phyloP scores from a whole-genome alignment of 2,888 invertebrate genomes.

The Acanthosoma haemorrhoidale region DNA sequence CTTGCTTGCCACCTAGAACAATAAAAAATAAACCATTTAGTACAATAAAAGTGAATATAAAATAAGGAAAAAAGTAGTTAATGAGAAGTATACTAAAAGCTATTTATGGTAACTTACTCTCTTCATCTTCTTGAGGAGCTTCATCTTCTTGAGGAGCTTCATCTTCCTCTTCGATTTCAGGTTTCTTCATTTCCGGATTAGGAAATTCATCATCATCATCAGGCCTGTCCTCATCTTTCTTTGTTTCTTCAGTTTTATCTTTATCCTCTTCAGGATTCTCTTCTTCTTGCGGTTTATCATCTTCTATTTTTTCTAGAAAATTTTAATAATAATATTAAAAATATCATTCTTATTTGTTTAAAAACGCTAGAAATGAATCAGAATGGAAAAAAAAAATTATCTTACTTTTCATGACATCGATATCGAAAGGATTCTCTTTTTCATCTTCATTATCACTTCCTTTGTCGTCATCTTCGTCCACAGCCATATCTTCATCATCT shows the following conservation, averaged over 20 bases:
- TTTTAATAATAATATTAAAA: background rate
- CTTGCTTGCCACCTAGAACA: constrained; percentile 9
- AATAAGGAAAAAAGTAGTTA: background rate
- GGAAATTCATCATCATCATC: constrained; percentile 38
- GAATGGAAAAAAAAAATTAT: background rate
- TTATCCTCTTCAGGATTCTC: constrained; percentile 48
- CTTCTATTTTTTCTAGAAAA: constrained; percentile 37
- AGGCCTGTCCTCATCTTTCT: constrained; percentile 43
- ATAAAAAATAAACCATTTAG: no score
- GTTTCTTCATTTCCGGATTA: constrained; percentile 42
- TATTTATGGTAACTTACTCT: background rate
- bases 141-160: constrained; percentile 40
- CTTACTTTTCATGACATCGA: constrained; percentile 68
- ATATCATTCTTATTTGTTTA: background rate
- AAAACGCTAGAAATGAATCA: background rate
- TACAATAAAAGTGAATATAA: no score
- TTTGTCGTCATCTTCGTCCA: constrained; percentile 57
- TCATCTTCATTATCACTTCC: constrained; percentile 57
- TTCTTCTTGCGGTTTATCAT: constrained; percentile 45
- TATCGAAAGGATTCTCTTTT: constrained; percentile 75
- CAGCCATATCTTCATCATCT: constrained; percentile 64
- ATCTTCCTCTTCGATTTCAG: constrained; percentile 47
- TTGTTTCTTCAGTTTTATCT: constrained; percentile 42
- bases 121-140: background rate
- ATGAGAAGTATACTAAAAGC: background rate